phyloP scores from a whole-genome alignment of 2,888 invertebrate species.

The Lepidocyrtinus sp. region DNA sequence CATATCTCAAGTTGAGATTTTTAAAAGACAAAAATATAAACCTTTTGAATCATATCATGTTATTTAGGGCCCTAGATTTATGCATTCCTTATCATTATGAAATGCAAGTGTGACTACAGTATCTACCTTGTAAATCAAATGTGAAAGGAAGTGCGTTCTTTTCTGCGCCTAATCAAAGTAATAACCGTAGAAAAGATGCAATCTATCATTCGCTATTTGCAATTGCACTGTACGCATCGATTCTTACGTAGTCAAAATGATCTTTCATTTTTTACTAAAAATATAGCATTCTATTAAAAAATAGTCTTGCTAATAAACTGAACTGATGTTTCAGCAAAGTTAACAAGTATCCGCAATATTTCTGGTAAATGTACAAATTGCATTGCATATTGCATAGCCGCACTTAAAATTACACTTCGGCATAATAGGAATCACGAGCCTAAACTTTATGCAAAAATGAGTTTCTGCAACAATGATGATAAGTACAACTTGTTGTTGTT shows the following conservation, averaged over 20 bases:
- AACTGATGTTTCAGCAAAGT: not conserved
- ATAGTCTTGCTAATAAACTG: not conserved
- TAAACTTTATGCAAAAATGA: no score
- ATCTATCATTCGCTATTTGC: not conserved
- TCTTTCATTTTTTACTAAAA: not conserved
- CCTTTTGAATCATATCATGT: no score
- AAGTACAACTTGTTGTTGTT: no score
- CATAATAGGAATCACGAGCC: not conserved
- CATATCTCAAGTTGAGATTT: no score
- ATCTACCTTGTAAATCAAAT: not conserved
- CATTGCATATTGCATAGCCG: no score
- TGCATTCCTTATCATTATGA: not conserved
- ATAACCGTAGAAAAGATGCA: not conserved
- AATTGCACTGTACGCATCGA: not conserved
- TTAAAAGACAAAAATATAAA: no score
- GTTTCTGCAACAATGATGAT: no score
- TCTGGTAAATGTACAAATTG: not conserved
- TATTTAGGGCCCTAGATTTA: no score
- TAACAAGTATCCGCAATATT: not conserved
- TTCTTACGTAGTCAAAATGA: no score
- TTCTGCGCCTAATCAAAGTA: not conserved
- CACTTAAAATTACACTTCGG: no score
- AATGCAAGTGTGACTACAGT: not conserved
- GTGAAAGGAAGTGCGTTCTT: not conserved
- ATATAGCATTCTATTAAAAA: not conserved